Evolutionary conservation across 2,888 invertebrate species (phyloP).

Genomic region (Idaea straminata): DNA sequence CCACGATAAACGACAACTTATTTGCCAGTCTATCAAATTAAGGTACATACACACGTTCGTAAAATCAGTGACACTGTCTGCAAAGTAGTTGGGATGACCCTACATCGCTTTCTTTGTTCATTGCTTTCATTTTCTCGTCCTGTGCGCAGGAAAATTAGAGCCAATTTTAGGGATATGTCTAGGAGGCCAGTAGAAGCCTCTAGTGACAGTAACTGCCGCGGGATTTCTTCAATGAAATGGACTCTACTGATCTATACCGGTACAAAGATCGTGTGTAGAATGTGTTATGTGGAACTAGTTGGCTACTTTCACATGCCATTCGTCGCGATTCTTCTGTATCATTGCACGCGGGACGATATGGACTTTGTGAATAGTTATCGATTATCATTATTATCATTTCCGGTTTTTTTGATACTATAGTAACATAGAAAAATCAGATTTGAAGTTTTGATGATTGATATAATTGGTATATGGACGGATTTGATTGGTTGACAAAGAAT

Average conservation of each 20-base stretch:
- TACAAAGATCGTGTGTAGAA: constrained; percentile 61
- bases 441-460: background rate
- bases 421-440: background rate
- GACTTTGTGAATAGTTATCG: constrained; percentile 17
- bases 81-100: no score
- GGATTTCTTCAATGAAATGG: background rate
- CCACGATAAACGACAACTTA: no score
- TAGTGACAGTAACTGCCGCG: background rate
- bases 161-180: background rate
- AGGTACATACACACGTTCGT: no score
- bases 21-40: no score
- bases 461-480: background rate
- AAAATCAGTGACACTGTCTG: no score
- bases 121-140: no score
- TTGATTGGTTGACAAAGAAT: no score
- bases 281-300: constrained; percentile 47
- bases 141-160: no score
- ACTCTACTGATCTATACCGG: constrained; percentile 52
- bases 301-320: constrained; percentile 66
- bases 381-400: constrained; percentile 10
- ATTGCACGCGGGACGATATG: constrained; percentile 31
- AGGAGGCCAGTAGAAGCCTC: no score
- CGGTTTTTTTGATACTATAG: constrained; percentile 3
- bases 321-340: constrained; percentile 49
- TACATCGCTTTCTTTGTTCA: no score